Base-by-base conservation (phyloP, 2,888 invertebrate genomes). In the Eurytoma californica region DNA sequence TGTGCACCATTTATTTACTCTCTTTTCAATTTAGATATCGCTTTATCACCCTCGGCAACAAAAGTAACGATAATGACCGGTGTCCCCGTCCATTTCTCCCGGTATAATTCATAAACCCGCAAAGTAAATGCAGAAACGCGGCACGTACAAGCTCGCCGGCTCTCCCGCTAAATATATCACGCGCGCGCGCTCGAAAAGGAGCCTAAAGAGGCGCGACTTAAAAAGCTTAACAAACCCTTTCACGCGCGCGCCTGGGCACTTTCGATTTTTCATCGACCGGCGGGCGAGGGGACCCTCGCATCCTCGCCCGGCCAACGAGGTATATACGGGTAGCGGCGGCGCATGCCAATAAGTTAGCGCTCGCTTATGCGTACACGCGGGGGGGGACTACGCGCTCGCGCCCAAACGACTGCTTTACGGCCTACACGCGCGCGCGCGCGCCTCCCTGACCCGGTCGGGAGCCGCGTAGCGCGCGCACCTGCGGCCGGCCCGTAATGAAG, bases 281-380 rank as follows among this genome's bases (percentile, higher is more conserved):
- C 68, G 53, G 24, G 49, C 7, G 39, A 9, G 39, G 39, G 53
- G 61, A 30, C 16, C 18, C 16, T 53, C 66, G 20, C 58, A 30
- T 65, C 53, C 58, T n/a, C 61, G 63, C 66, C 16, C 20, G 12
- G 47, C 30, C 14, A 53, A 47, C 30, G 5, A 63, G 18, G 24
- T 63, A 69, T 16, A n/a, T 57, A 73, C 20, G 14, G 57, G 18
- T 16, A 16, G 24, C 51, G 13, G 13, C 20, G 3, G 3, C 55
- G 75, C 63, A 67, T 68, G 61, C 67, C 79, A 76, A 76, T 80
- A 75, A 80, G 75, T 80, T 76, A 80, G 68, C 76, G 57, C 79
- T 66, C 78, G 28, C 49, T 18, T 28, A 39, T 14, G 28, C 53
- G 2, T 24, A 24, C 24, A 24, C 24, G 24, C 63, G 63, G n/a